Percentiles rank a stretch among this genome's conserved stretches.
Evolutionary conservation across 2,888 invertebrate genomes (phyloP).

Genomic region (Pollenia angustigena): DNA sequence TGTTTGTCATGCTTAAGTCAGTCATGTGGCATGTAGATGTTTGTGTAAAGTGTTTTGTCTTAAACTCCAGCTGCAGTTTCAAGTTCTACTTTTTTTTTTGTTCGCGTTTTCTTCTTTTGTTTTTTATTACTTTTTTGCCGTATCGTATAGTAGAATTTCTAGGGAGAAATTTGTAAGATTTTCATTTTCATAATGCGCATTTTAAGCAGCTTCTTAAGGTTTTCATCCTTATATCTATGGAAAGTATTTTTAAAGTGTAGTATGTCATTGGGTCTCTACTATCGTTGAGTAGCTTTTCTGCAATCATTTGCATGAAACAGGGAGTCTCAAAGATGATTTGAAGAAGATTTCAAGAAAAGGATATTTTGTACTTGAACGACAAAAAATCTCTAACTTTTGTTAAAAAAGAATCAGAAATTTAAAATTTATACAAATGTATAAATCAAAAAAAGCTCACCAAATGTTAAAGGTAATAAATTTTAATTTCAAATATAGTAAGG

Average conservation of each 20-base stretch:
- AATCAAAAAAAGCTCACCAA: no score
- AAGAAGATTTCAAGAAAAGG: not conserved
- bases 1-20: slow-evolving; percentile 49
- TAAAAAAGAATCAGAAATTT: no score
- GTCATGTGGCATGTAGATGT: slow-evolving; percentile 47
- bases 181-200: slow-evolving; percentile 67
- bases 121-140: slow-evolving; percentile 11
- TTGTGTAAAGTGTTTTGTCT: slow-evolving; percentile 44
- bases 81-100: slow-evolving; percentile 34
- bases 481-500: no score
- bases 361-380: no score
- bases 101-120: slow-evolving; percentile 6
- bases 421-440: no score
- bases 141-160: slow-evolving; percentile 52
- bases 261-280: slow-evolving; percentile 44
- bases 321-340: slow-evolving; percentile 11
- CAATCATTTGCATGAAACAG: not conserved
- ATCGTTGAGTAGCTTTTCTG: not conserved
- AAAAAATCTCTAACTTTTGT: no score
- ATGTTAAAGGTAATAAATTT: no score
- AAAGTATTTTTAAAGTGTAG: slow-evolving; percentile 18
- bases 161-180: slow-evolving; percentile 61
- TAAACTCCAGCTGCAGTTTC: slow-evolving; percentile 52
- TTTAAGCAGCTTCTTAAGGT: slow-evolving; percentile 58
- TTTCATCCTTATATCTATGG: slow-evolving; percentile 24